phyloP scores from a whole-genome alignment of 2,888 invertebrate species.

The Tethea ocularis region DNA sequence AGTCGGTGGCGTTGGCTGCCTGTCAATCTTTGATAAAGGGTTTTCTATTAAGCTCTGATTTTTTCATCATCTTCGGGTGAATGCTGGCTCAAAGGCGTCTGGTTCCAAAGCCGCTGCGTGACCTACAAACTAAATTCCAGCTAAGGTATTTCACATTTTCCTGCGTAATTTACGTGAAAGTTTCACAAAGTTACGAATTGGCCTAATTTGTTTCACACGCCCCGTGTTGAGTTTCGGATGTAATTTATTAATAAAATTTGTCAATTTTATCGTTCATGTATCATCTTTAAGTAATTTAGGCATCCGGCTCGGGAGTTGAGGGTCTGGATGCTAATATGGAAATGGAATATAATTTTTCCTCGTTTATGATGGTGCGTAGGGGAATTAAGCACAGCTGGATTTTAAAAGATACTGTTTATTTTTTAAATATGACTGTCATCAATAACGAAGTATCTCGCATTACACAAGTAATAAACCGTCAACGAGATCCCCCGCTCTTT shows the following conservation, averaged over 20 bases:
- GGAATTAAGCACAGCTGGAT: neutral
- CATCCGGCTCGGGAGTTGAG: neutral
- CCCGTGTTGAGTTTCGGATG: constrained; percentile 26
- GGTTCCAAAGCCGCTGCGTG: neutral
- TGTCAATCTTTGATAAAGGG: constrained; percentile 17
- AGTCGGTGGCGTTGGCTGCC: constrained; percentile 1
- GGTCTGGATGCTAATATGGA: neutral
- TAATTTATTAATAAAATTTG: constrained; percentile 43
- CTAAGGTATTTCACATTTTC: constrained; percentile 11
- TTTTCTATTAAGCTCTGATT: constrained; percentile 14
- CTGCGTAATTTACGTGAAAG: constrained; percentile 39
- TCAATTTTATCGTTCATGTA: constrained; percentile 19
- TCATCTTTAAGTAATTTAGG: constrained; percentile 9
- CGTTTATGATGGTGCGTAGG: neutral
- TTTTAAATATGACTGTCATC: neutral
- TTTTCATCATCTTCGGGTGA: constrained; percentile 5
- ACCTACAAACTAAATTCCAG: constrained; percentile 1
- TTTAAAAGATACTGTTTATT: neutral
- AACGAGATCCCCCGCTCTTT: neutral
- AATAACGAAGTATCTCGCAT: neutral
- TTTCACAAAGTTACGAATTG: constrained; percentile 33
- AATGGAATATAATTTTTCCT: neutral
- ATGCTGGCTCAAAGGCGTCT: neutral
- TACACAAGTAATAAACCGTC: neutral
- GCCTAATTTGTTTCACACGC: constrained; percentile 41